A percentile compares a stretch with the other conserved stretches of the same genome.
phyloP scores from a whole-genome alignment of 53 echinoderm and acorn worm genomes.

The Luidia sarsii region DNA sequence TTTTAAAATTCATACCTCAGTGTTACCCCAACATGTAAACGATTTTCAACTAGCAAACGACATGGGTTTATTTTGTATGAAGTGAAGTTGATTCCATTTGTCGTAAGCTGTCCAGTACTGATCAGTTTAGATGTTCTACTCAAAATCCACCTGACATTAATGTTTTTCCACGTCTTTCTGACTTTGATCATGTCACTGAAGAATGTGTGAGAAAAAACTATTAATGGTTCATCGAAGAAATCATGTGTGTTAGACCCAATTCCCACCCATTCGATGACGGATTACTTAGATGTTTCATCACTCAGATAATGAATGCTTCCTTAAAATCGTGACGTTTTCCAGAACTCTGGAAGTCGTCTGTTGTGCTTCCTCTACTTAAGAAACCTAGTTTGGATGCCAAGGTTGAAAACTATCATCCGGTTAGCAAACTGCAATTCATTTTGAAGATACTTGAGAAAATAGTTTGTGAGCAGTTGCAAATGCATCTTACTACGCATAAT shows the following conservation, averaged over 20 bases:
- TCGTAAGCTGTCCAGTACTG: neutral
- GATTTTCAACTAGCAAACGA: neutral
- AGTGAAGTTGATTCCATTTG: neutral
- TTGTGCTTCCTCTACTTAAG: neutral
- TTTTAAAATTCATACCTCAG: neutral
- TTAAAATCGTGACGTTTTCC: too few species aligned
- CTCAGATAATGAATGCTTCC: too few species aligned
- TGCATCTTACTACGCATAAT: neutral
- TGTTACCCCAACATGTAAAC: neutral
- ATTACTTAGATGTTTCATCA: neutral
- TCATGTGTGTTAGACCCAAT: slow-evolving; percentile 1
- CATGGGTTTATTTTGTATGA: neutral
- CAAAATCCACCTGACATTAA: neutral
- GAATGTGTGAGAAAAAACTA: neutral
- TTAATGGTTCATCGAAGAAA: neutral
- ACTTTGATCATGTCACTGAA: slow-evolving; percentile 6
- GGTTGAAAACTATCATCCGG: slow-evolving; percentile 4
- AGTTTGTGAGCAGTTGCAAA: neutral
- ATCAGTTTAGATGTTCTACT: neutral
- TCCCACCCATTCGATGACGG: neutral
- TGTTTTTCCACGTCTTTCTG: neutral
- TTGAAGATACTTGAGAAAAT: slow-evolving; percentile 11
- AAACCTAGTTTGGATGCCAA: too few species aligned
- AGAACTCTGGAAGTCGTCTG: too few species aligned
- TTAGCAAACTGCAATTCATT: slow-evolving; percentile 17